These are phyloP conservation scores for Esox lucius DNA, from an alignment of 2,797 vertebrate genomes.

Conservation along the genomic window DNA sequence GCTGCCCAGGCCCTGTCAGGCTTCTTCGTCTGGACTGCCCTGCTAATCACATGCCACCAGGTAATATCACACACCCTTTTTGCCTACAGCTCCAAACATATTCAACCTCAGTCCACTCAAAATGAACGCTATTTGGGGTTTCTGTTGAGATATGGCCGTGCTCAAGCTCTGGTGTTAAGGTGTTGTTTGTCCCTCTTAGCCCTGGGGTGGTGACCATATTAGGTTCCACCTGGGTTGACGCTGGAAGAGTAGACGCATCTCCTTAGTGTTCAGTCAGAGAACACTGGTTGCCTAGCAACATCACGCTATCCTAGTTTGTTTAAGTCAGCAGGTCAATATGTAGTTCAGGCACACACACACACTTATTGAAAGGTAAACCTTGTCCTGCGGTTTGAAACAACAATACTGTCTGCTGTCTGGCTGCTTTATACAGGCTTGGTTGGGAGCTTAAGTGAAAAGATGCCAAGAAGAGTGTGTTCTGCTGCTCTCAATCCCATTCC, in stretches of 20 bases:
- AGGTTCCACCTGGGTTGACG: conserved; percentile 33
- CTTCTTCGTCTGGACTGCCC: conserved; percentile 95
- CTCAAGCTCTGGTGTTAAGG: neutral
- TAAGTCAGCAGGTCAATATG: conserved; percentile 27
- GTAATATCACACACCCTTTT: conserved; percentile 60
- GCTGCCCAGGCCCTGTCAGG: conserved; percentile 92
- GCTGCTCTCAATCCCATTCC: neutral
- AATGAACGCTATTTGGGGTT: neutral
- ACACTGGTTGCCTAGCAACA: conserved; percentile 62
- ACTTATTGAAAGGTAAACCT: conserved; percentile 22
- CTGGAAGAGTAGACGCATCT: conserved; percentile 41
- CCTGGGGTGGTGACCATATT: conserved; percentile 1
- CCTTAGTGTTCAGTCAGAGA: conserved; percentile 41
- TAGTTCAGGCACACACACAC: neutral
- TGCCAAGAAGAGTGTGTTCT: neutral
- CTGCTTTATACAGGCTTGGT: neutral
- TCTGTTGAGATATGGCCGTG: neutral
- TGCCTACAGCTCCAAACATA: neutral
- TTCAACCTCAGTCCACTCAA: neutral
- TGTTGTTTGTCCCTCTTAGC: conserved; percentile 8
- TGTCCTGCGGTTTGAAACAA: neutral
- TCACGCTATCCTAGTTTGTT: conserved; percentile 49
- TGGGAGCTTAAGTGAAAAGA: neutral
- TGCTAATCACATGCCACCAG: conserved; percentile 97
- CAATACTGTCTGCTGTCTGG: neutral